Percentiles rank a stretch among this genome's conserved stretches.
These are phyloP conservation scores for Lucinisca nassula DNA, from an alignment of 2,888 invertebrate species.

Conservation along the genomic window DNA sequence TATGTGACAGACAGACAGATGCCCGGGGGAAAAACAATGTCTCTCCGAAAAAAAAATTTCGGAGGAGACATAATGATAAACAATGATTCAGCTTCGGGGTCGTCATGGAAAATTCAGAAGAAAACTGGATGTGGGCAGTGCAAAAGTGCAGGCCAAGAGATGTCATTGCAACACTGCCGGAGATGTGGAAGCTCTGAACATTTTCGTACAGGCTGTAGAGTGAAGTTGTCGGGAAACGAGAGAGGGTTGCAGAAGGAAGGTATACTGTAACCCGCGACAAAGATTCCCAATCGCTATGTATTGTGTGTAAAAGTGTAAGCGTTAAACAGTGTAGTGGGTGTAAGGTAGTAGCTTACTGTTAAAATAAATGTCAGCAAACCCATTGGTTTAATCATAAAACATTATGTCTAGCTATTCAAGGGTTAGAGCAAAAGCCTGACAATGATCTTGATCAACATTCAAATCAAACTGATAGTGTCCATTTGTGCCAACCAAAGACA, in stretches of 20 bases:
- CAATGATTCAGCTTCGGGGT: neutral
- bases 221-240: conserved; percentile 21
- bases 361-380: neutral
- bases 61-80: too few species aligned
- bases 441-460: neutral
- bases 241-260: conserved; percentile 5
- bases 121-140: neutral
- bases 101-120: neutral
- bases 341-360: neutral
- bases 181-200: conserved; percentile 20
- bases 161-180: conserved; percentile 30
- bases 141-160: neutral
- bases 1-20: too few species aligned
- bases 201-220: conserved; percentile 11
- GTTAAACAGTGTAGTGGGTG: neutral
- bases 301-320: neutral
- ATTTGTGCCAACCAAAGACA: neutral
- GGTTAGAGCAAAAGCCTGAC: neutral
- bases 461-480: neutral
- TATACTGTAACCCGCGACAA: conserved; percentile 4
- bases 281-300: neutral
- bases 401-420: neutral
- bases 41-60: too few species aligned
- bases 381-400: neutral
- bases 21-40: too few species aligned